Conservation (phyloP, 2,888 invertebrate genomes). For the Chirona hameri region DNA sequence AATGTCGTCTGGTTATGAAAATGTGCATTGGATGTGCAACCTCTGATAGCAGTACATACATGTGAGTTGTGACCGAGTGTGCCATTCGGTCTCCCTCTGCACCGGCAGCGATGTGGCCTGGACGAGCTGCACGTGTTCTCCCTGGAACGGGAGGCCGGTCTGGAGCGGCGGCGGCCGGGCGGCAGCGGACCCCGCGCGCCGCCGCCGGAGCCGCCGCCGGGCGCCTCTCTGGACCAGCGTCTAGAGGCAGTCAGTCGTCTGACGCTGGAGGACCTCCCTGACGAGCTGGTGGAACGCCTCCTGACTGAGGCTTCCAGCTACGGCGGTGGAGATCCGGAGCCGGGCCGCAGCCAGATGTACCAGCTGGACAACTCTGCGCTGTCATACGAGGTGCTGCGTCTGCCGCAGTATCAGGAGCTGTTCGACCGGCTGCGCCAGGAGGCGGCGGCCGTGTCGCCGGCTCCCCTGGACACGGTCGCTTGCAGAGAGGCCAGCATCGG, state of each 20-base stretch:
- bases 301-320: not conserved
- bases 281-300: not conserved
- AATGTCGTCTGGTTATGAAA: not conserved
- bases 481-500: not conserved
- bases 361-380: slow-evolving; percentile 23
- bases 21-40: too few species aligned
- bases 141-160: slow-evolving; percentile 9
- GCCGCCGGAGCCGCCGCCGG: not conserved
- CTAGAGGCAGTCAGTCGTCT: slow-evolving; percentile 11
- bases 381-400: slow-evolving; percentile 13
- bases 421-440: slow-evolving; percentile 25
- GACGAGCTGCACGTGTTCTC: slow-evolving; percentile 26
- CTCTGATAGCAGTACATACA: not conserved
- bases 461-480: not conserved
- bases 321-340: not conserved
- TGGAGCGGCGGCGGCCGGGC: not conserved
- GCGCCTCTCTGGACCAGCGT: not conserved
- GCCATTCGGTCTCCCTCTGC: not conserved
- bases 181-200: not conserved
- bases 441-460: not conserved
- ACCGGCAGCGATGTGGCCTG: not conserved
- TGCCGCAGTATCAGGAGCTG: slow-evolving; percentile 26
- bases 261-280: not conserved
- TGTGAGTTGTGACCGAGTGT: not conserved
- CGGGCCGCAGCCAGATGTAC: not conserved